These are phyloP conservation scores for Epirrhoe tristata DNA, from an alignment of 2,888 invertebrate species.

Conservation along the genomic window DNA sequence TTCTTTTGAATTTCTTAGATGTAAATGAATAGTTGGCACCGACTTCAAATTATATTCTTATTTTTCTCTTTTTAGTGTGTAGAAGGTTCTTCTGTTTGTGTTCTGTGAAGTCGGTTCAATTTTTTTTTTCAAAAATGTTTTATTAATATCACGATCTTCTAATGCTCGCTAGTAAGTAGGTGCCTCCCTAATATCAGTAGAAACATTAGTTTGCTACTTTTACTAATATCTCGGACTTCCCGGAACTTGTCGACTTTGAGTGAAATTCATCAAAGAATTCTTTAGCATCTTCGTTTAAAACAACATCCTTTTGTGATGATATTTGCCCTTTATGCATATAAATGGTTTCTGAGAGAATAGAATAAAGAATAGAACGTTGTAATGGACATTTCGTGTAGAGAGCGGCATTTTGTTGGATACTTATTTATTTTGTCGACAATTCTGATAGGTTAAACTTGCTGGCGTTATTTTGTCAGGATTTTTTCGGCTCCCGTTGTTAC, in stretches of 20 bases:
- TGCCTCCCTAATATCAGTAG: neutral
- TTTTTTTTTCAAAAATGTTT: too few species aligned
- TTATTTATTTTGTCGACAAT: conserved; percentile 22
- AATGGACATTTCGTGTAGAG: conserved; percentile 20
- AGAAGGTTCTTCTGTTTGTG: too few species aligned
- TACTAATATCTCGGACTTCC: too few species aligned
- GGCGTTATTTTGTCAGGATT: conserved; percentile 2
- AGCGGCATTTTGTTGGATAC: conserved; percentile 11
- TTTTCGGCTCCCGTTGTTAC: neutral
- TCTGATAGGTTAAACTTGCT: conserved; percentile 11
- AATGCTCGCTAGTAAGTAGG: too few species aligned
- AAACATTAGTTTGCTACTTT: neutral
- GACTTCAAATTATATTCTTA: too few species aligned
- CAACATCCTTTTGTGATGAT: conserved; percentile 8
- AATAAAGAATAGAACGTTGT: conserved; percentile 14
- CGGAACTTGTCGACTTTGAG: neutral
- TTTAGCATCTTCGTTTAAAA: conserved; percentile 1
- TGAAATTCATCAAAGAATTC: neutral
- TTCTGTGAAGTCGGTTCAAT: too few species aligned
- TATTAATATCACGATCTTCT: too few species aligned
- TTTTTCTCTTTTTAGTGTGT: too few species aligned
- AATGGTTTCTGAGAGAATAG: conserved; percentile 12
- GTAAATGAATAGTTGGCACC: too few species aligned
- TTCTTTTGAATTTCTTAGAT: too few species aligned
- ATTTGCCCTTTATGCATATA: conserved; percentile 21